phyloP scores from a whole-genome alignment of 2,797 vertebrate genomes.

The Falco naumanni region DNA sequence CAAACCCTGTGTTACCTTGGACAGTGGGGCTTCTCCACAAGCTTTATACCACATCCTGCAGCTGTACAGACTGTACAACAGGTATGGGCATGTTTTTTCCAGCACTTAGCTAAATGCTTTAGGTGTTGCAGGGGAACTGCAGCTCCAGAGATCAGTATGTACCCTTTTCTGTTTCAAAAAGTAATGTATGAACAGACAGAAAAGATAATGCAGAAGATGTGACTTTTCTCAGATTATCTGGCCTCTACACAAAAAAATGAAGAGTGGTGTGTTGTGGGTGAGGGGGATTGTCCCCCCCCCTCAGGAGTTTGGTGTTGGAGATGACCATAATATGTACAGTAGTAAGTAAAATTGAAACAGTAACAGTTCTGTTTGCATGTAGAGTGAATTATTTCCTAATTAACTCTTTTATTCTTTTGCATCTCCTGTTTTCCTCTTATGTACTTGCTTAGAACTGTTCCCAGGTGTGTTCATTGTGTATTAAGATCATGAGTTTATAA shows the following conservation, averaged over 20 bases:
- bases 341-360: not conserved
- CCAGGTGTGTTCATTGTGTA: not conserved
- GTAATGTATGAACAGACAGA: not conserved
- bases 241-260: not conserved
- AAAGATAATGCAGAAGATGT: not conserved
- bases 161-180: not conserved
- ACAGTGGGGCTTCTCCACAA: not conserved
- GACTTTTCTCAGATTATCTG: not conserved
- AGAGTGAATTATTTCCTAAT: not conserved
- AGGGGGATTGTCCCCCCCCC: not conserved
- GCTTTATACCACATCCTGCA: not conserved
- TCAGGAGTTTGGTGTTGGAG: not conserved
- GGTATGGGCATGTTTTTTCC: not conserved
- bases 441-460: not conserved
- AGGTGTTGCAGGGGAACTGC: not conserved
- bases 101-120: not conserved
- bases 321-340: not conserved
- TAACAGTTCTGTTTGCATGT: not conserved
- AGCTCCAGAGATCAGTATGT: not conserved
- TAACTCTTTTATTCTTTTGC: not conserved
- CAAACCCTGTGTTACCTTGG: not conserved
- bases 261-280: no score
- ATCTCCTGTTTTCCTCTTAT: not conserved
- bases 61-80: not conserved
- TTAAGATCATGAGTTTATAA: not conserved